Evolutionary conservation across 1,140 invertebrate species (phyloP).

Genomic region (Andricus grossulariae): DNA sequence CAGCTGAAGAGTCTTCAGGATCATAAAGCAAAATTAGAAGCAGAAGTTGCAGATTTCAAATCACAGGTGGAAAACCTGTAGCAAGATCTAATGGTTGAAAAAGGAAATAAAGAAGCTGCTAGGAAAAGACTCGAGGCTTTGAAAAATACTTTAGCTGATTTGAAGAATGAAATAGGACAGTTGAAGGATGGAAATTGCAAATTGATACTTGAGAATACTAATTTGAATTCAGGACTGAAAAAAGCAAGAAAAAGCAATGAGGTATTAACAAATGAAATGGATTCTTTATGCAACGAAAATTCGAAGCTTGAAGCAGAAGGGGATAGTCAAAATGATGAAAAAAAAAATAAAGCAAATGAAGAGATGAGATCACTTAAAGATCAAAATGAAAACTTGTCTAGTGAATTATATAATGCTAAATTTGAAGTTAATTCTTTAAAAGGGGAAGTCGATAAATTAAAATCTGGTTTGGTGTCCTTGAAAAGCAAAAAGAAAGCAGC

Average conservation of each 20-base stretch:
- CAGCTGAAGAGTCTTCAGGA: neutral
- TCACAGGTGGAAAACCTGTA: constrained; percentile 36
- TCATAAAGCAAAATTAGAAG: constrained; percentile 1
- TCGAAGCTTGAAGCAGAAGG: constrained; percentile 40
- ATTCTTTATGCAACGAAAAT: constrained; percentile 34
- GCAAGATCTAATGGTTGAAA: constrained; percentile 34
- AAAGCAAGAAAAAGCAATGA: constrained; percentile 37
- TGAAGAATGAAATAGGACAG: constrained; percentile 16
- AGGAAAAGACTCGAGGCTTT: constrained; percentile 38
- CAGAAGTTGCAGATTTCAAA: neutral
- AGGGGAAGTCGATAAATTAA: neutral
- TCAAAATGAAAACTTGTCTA: constrained; percentile 25
- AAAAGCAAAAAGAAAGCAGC: neutral
- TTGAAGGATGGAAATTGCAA: neutral
- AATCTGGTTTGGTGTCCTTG: neutral
- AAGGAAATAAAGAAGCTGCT: constrained; percentile 26
- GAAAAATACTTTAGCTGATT: constrained; percentile 36
- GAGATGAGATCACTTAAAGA: constrained; percentile 31
- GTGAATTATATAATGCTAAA: neutral
- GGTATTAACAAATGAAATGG: constrained; percentile 40
- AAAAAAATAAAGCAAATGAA: constrained; percentile 25
- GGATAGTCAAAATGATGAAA: constrained; percentile 32
- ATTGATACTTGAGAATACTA: constrained; percentile 33
- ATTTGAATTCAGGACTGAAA: constrained; percentile 31
- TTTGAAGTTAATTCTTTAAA: neutral